A percentile compares a stretch with the other conserved stretches of the same genome.
These are phyloP conservation scores for Lypha dubia DNA, from an alignment of 2,888 invertebrate genomes.

Conservation along the genomic window DNA sequence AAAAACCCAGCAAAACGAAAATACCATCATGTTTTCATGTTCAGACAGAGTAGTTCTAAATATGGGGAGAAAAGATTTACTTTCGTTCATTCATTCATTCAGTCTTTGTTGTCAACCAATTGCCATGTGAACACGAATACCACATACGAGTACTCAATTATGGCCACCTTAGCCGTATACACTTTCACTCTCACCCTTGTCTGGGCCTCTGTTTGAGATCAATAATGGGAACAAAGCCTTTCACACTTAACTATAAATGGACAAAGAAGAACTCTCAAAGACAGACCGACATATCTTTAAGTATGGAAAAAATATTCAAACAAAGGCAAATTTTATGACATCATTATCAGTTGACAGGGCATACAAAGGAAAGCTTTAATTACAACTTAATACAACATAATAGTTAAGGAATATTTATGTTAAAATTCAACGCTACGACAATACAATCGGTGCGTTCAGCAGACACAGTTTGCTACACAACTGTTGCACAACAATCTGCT, in stretches of 20 bases:
- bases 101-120: conserved; percentile 47
- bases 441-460: no score
- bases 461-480: no score
- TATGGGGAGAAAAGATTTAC: conserved; percentile 4
- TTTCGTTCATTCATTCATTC: conserved; percentile 27
- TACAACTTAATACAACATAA: no score
- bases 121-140: conserved; percentile 36
- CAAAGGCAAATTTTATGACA: conserved; percentile 67
- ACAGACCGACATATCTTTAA: conserved; percentile 3
- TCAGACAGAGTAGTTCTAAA: background rate
- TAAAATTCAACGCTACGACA: no score
- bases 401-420: no score
- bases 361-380: no score
- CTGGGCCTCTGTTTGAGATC: conserved; percentile 67
- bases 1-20: no score
- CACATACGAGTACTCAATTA: conserved; percentile 28
- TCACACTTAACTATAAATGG: conserved; percentile 12
- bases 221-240: conserved; percentile 64
- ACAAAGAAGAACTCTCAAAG: no score
- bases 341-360: conserved; percentile 66
- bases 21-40: conserved; percentile 37
- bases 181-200: conserved; percentile 50
- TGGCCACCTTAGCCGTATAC: background rate
- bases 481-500: no score
- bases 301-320: conserved; percentile 27